phyloP scores from a whole-genome alignment of 2,797 vertebrate genomes.

The Peromyscus melanophrys region DNA sequence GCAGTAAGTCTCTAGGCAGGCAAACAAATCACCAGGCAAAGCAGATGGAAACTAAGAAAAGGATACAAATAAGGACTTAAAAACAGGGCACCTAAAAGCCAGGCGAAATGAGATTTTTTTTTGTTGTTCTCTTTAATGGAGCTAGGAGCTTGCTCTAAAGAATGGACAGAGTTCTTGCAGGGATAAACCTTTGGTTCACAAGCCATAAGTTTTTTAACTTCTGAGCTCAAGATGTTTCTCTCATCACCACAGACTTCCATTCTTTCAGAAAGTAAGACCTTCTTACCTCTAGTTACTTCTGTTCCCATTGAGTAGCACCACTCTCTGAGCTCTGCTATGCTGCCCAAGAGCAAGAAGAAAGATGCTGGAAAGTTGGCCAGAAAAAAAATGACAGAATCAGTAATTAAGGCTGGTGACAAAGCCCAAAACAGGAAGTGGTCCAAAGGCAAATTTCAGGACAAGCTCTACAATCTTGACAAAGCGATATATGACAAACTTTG shows the following conservation, averaged over 20 bases:
- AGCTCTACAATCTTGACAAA: neutral
- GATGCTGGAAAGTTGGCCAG: neutral
- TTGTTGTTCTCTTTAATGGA: neutral
- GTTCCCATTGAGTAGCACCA: neutral
- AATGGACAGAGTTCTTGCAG: neutral
- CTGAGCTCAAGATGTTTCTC: neutral
- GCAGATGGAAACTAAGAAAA: constrained; percentile 5
- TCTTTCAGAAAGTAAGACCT: neutral
- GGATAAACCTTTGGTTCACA: neutral
- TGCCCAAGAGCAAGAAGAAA: neutral
- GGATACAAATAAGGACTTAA: neutral
- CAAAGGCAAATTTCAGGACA: neutral
- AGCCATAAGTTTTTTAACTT: neutral
- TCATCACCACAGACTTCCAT: neutral
- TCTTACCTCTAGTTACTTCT: neutral
- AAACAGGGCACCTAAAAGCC: neutral
- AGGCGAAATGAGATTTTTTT: neutral
- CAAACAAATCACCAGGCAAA: constrained; percentile 18
- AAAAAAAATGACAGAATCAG: neutral
- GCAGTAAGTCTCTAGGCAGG: neutral
- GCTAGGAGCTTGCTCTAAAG: neutral
- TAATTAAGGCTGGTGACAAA: neutral
- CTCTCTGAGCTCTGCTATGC: neutral
- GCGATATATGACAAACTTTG: neutral
- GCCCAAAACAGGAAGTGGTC: neutral